phyloP scores from a whole-genome alignment of 2,888 invertebrate genomes.

The Timema podura region DNA sequence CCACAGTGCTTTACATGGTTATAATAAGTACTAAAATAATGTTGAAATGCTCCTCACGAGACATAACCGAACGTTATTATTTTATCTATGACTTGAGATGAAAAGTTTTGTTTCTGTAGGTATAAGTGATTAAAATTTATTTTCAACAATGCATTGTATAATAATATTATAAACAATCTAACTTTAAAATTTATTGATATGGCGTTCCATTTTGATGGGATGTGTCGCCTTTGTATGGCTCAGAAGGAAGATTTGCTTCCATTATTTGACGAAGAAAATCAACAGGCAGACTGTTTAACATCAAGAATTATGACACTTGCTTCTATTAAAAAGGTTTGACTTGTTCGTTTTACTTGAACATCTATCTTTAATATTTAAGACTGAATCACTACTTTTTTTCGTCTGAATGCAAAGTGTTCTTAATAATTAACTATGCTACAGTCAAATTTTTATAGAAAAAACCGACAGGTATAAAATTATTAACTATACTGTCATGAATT shows the following conservation, averaged over 20 bases:
- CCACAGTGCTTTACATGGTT: too few species aligned
- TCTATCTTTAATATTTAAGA: neutral
- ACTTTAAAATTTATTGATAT: slow-evolving; percentile 3
- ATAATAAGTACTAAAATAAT: too few species aligned
- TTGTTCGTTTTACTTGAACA: neutral
- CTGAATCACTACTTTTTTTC: neutral
- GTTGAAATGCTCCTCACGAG: too few species aligned
- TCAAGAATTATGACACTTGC: slow-evolving; percentile 24
- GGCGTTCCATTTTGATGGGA: slow-evolving; percentile 21
- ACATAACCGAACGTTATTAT: too few species aligned
- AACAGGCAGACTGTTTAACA: slow-evolving; percentile 11
- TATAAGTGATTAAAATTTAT: neutral
- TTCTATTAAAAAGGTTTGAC: slow-evolving; percentile 21
- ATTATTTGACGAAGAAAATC: slow-evolving; percentile 20
- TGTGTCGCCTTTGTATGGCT: slow-evolving; percentile 23
- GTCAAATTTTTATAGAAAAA: too few species aligned
- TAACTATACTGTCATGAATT: too few species aligned
- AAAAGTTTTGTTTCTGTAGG: slow-evolving; percentile 12
- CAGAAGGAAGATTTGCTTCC: slow-evolving; percentile 22
- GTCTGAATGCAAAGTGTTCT: neutral
- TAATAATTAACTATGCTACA: too few species aligned
- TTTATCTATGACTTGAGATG: too few species aligned
- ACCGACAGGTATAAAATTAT: too few species aligned
- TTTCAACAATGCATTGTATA: neutral
- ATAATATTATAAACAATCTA: neutral